Base-by-base conservation (phyloP, 2,113 vertebrate species). In the Acanthisitta chloris region DNA sequence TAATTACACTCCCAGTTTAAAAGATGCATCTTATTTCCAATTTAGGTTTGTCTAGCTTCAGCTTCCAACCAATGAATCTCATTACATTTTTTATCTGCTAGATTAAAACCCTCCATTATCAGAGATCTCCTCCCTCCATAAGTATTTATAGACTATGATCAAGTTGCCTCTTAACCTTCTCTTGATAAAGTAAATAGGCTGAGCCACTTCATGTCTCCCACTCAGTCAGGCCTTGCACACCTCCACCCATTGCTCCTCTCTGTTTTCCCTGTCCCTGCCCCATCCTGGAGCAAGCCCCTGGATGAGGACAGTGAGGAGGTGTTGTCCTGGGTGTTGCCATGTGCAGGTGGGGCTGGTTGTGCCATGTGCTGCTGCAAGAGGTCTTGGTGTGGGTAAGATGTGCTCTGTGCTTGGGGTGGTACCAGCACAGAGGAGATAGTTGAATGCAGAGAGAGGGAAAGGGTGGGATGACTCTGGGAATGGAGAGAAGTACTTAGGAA, bases 31-130 rank as follows among this genome's bases (percentile, higher is more conserved):
- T 96, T 96, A 96, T 92, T 96, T 95, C 92, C 96, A 96, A 95
- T 91, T 94, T 94, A 91, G 90, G 87, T 88, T 97, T 96, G 95
- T 93, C 94, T 83, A 96, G 92, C 90, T 96, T 90, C 95, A 95
- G 87, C 94, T 96, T 94, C 85, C 94, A 97, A 92, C 85, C 90
- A 92, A 82, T 94, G 96, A 96, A 96, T 94, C 95, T 95, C 90
- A 93, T 96, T 93, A 96, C 66, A 80, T 80, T 96, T 96, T 96
- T 95, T 96, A 92, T 93, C 96, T 92, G 55, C 90, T 96, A 93
- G 96, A 97, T 97, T 97, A 96, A 97, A 97, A 97, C 96, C 94
- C 81, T 96, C 94, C 86, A 91, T 97, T 97, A 95, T 94, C 95
- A 94, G 86, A 90, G 70, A 88, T 93, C 94, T 93, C 95, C 96